Evolutionary conservation across 2,888 invertebrate species (phyloP).

Genomic region (Aphrophora alni): DNA sequence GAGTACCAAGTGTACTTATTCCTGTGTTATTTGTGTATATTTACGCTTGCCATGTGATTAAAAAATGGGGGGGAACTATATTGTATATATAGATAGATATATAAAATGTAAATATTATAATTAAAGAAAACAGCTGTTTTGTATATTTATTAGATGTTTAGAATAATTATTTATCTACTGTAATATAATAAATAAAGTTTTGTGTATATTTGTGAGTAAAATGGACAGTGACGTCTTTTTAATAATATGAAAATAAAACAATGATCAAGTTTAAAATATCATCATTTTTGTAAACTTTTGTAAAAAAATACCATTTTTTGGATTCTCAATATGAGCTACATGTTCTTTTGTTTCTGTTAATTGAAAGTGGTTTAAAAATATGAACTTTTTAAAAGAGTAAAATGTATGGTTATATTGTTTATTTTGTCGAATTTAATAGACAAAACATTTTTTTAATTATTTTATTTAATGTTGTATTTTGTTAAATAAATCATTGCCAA

Average conservation of each 20-base stretch:
- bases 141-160: neutral
- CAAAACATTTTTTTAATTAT: too few relatives aligned
- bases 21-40: neutral
- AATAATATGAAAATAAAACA: neutral
- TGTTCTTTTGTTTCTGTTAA: neutral
- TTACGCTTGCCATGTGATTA: constrained; percentile 1
- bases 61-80: neutral
- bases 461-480: too few relatives aligned
- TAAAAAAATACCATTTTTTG: neutral
- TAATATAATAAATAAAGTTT: neutral
- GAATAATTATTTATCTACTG: neutral
- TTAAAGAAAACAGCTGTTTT: neutral
- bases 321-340: neutral
- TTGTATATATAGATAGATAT: neutral
- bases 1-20: constrained; percentile 9
- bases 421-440: too few relatives aligned
- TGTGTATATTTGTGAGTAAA: neutral
- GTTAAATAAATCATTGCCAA: too few relatives aligned
- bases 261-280: neutral
- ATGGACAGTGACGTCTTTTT: neutral
- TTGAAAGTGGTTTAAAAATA: neutral
- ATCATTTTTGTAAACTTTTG: neutral
- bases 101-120: neutral
- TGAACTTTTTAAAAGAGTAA: neutral
- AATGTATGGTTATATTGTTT: too few relatives aligned